Evolutionary conservation across 2,113 vertebrate species (phyloP), one percentile per base, ranked within the genome.

Genomic region (Caranx ignobilis): DNA sequence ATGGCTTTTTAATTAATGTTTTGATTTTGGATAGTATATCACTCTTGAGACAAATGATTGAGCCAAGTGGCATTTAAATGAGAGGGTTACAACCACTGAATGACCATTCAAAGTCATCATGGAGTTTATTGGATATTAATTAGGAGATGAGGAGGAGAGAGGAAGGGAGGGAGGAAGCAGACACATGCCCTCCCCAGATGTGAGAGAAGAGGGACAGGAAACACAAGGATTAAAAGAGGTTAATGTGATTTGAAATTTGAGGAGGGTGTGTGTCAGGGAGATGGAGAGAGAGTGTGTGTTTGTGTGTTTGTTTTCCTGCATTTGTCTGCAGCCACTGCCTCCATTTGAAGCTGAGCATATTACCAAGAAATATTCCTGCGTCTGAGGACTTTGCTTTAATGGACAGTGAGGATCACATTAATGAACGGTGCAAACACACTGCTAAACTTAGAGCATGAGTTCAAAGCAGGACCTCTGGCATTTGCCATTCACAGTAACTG

Each of bases 1-100:
- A 90, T 92, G 76, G 78, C 73, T 87, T 91, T 92, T 92, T 91
- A 91, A 92, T 94, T 86, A 85, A 87, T 89, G 87, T 86, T 93
- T 93, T 90, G 85, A 89, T 91, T 93, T 85, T 55, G 70, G 77
- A 45, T 80, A 71, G 76, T 84, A 81, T 84, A 87, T 93, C 84
- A 90, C 84, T 90, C 88, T 88, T 73, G 83, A 84, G 68, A 77
- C 77, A 86, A 77, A 78, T 61, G 50, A 90, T 67, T 77, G 65
- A 68, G 77, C 71, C 63, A 73, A 88, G 85, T 89, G 88, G 81
- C 82, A 90, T 93, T 93, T 90, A 92, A 89, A 86, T 85, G 52
- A 75, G 85, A 70, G 82, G 86, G 86, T 81, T 91, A 85, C 84
- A 86, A 82, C 77, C 83, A 77, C 83, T 76, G 77, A 69, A 77